These are phyloP conservation scores for Tokudaia muenninki DNA, from an alignment of 2,797 vertebrate genomes.

Conservation along the genomic window DNA sequence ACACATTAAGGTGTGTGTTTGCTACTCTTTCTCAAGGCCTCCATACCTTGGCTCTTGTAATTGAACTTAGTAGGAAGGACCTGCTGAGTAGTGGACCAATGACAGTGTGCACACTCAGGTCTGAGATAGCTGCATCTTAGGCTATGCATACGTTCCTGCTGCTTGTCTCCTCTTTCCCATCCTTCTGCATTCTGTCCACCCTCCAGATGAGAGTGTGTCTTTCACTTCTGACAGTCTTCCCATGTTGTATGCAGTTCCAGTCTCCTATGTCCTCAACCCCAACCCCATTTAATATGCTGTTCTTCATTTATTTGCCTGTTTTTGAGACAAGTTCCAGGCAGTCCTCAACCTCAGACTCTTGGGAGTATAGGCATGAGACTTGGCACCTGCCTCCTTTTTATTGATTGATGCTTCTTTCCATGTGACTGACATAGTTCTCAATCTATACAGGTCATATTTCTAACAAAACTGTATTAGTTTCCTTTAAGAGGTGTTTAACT, in stretches of 20 bases:
- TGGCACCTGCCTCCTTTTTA: not conserved
- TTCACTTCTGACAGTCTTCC: slow-evolving; percentile 1
- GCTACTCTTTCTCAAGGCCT: not conserved
- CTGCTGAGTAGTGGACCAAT: not conserved
- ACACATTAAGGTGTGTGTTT: slow-evolving; percentile 95
- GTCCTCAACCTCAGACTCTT: not conserved
- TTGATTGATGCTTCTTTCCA: not conserved
- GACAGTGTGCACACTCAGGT: not conserved
- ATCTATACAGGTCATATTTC: not conserved
- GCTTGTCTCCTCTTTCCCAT: not conserved
- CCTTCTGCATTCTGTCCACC: not conserved
- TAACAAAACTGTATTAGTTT: not conserved
- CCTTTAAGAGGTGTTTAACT: slow-evolving; percentile 9
- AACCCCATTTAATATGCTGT: not conserved
- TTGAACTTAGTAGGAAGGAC: not conserved
- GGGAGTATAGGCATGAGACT: not conserved
- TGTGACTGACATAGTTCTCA: slow-evolving; percentile 11
- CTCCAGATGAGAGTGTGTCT: not conserved
- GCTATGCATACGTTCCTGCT: not conserved
- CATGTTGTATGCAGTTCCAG: not conserved
- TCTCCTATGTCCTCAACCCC: not conserved
- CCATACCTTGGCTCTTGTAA: not conserved
- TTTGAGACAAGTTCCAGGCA: not conserved
- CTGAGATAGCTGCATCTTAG: not conserved
- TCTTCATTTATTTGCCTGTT: not conserved